Conservation (phyloP, 2,113 vertebrate genomes). For the Leptobrachium leishanense region DNA sequence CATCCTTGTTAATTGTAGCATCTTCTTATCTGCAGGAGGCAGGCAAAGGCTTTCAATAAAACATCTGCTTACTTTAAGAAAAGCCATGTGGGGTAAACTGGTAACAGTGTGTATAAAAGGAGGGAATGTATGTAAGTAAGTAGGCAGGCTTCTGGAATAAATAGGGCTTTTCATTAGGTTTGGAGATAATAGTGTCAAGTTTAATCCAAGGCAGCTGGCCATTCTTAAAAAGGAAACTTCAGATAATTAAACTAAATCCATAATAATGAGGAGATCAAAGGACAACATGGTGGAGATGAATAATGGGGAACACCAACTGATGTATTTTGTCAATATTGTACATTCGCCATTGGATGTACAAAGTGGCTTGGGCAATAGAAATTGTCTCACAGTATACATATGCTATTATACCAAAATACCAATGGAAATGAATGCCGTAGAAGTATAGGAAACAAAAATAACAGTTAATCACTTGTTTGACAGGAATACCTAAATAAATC, state of each 20-base stretch:
- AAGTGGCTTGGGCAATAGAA: too few relatives aligned
- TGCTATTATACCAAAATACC: too few relatives aligned
- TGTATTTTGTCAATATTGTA: too few relatives aligned
- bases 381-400: too few relatives aligned
- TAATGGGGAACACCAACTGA: too few relatives aligned
- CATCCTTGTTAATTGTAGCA: constrained; percentile 67
- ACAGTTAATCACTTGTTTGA: too few relatives aligned
- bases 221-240: constrained; percentile 54
- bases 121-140: constrained; percentile 61
- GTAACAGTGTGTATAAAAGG: constrained; percentile 52
- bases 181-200: constrained; percentile 53
- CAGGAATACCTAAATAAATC: too few relatives aligned
- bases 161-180: constrained; percentile 52
- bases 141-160: constrained; percentile 58
- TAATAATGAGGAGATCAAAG: neutral
- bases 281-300: too few relatives aligned
- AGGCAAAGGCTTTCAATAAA: constrained; percentile 63
- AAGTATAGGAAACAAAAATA: too few relatives aligned
- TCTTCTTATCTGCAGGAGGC: constrained; percentile 60
- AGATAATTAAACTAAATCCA: constrained; percentile 46
- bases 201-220: constrained; percentile 79
- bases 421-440: too few relatives aligned
- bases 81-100: constrained; percentile 59
- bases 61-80: constrained; percentile 61
- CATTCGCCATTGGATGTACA: too few relatives aligned